phyloP scores from a whole-genome alignment of 2,797 vertebrate species.

The Steatocranus sp. region DNA sequence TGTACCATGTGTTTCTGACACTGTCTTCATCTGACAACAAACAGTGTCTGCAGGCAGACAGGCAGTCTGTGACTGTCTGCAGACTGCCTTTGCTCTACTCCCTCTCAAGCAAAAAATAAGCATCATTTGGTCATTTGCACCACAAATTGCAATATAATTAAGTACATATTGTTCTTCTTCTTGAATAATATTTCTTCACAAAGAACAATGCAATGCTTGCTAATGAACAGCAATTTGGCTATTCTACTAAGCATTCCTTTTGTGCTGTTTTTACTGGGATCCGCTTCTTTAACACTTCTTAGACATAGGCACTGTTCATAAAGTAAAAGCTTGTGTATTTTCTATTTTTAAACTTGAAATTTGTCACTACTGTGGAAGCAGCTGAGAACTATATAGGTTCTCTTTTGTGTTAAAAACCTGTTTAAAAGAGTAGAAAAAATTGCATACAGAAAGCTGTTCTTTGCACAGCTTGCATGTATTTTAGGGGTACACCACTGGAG shows the following conservation, averaged over 20 bases:
- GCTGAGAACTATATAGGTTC: neutral
- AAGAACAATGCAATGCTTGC: neutral
- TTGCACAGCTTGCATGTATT: neutral
- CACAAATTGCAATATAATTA: neutral
- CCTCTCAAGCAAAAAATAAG: neutral
- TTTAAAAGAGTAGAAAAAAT: neutral
- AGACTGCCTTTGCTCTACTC: neutral
- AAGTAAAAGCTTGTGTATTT: neutral
- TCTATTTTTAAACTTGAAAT: neutral
- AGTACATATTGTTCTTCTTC: neutral
- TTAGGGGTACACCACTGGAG: neutral
- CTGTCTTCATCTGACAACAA: neutral
- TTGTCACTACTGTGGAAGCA: neutral
- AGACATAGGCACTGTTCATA: neutral
- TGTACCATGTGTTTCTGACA: rapidly evolving
- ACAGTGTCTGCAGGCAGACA: neutral
- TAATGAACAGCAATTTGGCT: neutral
- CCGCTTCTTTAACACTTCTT: neutral
- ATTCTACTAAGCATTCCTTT: neutral
- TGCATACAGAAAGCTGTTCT: neutral
- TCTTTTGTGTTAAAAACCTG: neutral
- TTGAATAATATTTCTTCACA: neutral
- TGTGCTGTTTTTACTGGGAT: neutral
- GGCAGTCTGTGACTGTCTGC: neutral
- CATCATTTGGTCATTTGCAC: neutral